phyloP scores from a whole-genome alignment of 2,888 invertebrate genomes.

The Polydrusus tereticollis region DNA sequence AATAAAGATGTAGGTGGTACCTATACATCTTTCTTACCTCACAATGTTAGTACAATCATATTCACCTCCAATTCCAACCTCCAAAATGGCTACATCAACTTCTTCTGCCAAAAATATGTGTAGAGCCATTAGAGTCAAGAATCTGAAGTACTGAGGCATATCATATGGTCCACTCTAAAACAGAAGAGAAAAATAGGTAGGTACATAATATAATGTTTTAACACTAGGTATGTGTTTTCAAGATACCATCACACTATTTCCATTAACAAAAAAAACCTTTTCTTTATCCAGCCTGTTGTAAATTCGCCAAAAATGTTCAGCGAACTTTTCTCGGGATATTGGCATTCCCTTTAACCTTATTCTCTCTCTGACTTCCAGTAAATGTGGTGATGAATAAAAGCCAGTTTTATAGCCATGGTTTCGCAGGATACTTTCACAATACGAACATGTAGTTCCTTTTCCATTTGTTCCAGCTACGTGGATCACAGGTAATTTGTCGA shows the following conservation, averaged over 20 bases:
- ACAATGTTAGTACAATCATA: slow-evolving; percentile 95
- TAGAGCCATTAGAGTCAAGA: slow-evolving; percentile 92
- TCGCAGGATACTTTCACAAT: slow-evolving; percentile 90
- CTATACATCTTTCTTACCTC: slow-evolving; percentile 68
- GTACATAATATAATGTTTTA: too few species aligned
- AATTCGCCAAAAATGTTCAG: slow-evolving; percentile 85
- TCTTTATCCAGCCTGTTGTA: slow-evolving; percentile 73
- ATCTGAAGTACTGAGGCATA: slow-evolving; percentile 95
- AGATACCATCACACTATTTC: neutral
- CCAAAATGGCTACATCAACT: slow-evolving; percentile 93
- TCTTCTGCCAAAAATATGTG: slow-evolving; percentile 87
- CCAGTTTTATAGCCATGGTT: slow-evolving; percentile 89
- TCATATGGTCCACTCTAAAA: slow-evolving; percentile 73
- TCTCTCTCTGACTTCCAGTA: slow-evolving; percentile 91
- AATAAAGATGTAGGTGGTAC: too few species aligned
- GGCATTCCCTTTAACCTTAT: slow-evolving; percentile 89
- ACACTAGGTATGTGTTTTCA: neutral
- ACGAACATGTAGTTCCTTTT: slow-evolving; percentile 96
- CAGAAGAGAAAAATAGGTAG: neutral
- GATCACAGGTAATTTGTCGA: slow-evolving; percentile 86
- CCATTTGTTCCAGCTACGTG: slow-evolving; percentile 99
- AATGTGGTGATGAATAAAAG: slow-evolving; percentile 96
- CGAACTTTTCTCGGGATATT: slow-evolving; percentile 80
- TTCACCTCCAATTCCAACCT: slow-evolving; percentile 97
- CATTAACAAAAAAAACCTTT: slow-evolving; percentile 63